Base-by-base conservation (phyloP, 2,888 invertebrate genomes). In the Torymus aiolomorphi region DNA sequence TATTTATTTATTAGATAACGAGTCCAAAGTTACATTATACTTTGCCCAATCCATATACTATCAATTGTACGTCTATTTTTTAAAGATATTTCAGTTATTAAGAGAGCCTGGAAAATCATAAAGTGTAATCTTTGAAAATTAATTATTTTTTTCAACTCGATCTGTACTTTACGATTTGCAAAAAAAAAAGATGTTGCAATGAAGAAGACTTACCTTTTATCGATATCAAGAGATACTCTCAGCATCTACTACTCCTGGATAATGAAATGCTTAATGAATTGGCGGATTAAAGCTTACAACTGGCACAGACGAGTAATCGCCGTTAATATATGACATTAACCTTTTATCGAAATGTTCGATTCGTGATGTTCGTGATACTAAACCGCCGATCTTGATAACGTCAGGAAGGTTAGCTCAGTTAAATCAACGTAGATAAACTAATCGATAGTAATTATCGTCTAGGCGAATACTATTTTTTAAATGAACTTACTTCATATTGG, bases 321-420 rank as follows among this genome's bases (percentile, higher is more conserved):
- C 52, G 65, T n/a, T 78, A 78, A 73, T 78, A 73, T 78, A 74
- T 62, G 72, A 72, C 56, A 73, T 52, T 78, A 73, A 59, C 54
- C 56, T 78, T 62, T 78, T 78, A 78, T 73, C 78, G 24, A 24
- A 52, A 73, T 14, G 20, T 16, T 73, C 56, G 62, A 73, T 72
- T 72, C 10, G 14, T 59, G 42, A 72, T 78, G 54, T 62, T 73
- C 1, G 20, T 62, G 49, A 51, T 61, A 62, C 14, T 74, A 62
- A 74, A 74, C n/a, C 18, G 62, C n/a, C 24, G 18, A 65, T 72
- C 24, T 59, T 42, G 71, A 77, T 77, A 77, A 77, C 18, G 52
- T 66, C 51, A 59, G 14, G 51, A 77, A 77, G 63, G 52, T 66
- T 72, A 66, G 51, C 24, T 72, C 14, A 66, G 24, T 61, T 42